Evolutionary conservation across 2,888 invertebrate genomes (phyloP), one percentile per base, ranked within the genome.

Genomic region (Tetragnatha montana): DNA sequence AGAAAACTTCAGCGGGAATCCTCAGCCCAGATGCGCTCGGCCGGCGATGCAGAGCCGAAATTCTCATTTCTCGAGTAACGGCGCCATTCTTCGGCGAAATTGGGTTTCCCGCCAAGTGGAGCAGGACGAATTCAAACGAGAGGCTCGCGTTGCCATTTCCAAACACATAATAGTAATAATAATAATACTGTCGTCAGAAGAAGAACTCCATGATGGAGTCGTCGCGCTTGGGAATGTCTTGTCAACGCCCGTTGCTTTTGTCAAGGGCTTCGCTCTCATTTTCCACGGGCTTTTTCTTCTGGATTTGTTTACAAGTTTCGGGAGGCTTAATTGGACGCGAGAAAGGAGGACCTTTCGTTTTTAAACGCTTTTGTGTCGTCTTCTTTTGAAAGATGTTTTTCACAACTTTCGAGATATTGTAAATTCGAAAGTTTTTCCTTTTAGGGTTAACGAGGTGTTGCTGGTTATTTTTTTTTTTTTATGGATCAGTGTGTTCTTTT

Each of bases 81-180:
- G 85, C 22, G 19, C 81, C 87, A 88, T 88, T 88, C 76, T 88
- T 88, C 81, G 51, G 17, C 71, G 70, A 88, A 88, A 88, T 75
- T 88, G 78, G 87, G 87, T 88, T 88, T 82, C 76, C 71, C n/a
- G 50, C 19, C 74, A 86, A 86, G 49, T 86, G 86, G 86, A 86
- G 86, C 86, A 86, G 68, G 86, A 86, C 79, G 76, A 50, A 78
- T 76, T 78, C 80, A 68, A 60, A 49, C 49, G 60, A 68, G 85
- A 85, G 85, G 79, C 78, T 85, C 79, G 71, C 78, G 85, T 79
- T 69, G 85, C 85, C 85, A 85, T 85, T 85, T 85, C 79, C 79
- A 78, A 85, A 69, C 47, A 70, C 70, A 50, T 70, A 71, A 84
- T 71, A 81, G 71, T 71, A 81, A 35, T 35, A 35, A 35, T 35